Evolutionary conservation across 2,797 vertebrate species (phyloP).

Genomic region (Hapalemur alaotrensis): DNA sequence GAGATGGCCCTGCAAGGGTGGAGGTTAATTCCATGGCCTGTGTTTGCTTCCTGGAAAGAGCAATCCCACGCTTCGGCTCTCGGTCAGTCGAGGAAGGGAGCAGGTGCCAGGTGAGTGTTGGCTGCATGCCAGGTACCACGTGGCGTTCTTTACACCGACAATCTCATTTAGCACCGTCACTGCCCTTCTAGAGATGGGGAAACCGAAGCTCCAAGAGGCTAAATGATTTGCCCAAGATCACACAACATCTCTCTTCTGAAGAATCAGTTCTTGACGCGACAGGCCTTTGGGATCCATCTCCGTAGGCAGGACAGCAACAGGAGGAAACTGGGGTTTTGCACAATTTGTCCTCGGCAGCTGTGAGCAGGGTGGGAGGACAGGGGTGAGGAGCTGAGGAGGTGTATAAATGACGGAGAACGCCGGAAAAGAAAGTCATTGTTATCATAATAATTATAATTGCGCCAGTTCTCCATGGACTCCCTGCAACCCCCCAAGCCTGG

Average conservation of each 20-base stretch:
- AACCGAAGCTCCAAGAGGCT: neutral
- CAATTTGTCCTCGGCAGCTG: neutral
- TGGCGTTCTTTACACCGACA: neutral
- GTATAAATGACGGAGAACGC: neutral
- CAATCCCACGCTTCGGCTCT: rapidly evolving
- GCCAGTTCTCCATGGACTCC: neutral
- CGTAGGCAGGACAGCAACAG: neutral
- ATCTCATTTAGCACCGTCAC: rapidly evolving
- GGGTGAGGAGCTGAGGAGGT: neutral
- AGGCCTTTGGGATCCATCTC: neutral
- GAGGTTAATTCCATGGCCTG: neutral
- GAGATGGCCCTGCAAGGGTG: neutral
- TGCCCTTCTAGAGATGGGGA: neutral
- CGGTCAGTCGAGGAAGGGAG: neutral
- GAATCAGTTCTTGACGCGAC: neutral
- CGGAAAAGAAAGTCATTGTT: neutral
- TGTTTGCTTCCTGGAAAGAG: neutral
- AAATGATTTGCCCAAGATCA: neutral
- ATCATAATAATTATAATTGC: neutral
- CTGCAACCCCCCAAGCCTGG: neutral
- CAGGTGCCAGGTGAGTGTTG: neutral
- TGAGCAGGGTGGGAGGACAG: neutral
- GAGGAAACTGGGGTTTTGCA: neutral
- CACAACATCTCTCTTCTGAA: rapidly evolving
- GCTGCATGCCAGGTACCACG: neutral